Conservation (phyloP, 2,113 vertebrate species). For the Serinus canaria region DNA sequence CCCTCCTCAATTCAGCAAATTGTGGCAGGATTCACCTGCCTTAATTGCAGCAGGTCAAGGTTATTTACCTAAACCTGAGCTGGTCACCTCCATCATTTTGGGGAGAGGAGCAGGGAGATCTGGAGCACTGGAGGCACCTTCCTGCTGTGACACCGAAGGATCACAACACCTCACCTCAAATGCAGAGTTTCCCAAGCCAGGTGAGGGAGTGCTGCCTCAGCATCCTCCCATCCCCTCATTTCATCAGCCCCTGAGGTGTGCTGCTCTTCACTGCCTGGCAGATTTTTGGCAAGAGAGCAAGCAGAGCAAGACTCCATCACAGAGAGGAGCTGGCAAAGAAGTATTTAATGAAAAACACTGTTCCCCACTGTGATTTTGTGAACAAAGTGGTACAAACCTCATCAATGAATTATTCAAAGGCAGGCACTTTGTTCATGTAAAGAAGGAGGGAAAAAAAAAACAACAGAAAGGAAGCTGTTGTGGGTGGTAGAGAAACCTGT, state of each 20-base stretch:
- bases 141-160: not conserved
- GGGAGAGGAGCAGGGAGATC: not conserved
- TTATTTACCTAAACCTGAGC: not conserved
- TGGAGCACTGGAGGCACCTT: not conserved
- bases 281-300: not conserved
- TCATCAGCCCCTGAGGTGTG: not conserved
- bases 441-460: not conserved
- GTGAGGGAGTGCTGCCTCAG: not conserved
- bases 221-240: not conserved
- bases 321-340: not conserved
- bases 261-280: not conserved
- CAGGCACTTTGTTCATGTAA: not conserved
- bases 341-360: not conserved
- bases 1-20: not conserved
- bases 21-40: not conserved
- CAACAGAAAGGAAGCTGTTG: not conserved
- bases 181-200: not conserved
- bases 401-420: constrained; percentile 22
- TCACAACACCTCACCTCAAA: not conserved
- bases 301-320: not conserved
- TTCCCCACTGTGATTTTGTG: not conserved
- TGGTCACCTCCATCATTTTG: not conserved
- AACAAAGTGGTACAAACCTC: constrained; percentile 21
- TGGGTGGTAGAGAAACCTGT: not conserved
- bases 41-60: not conserved